Percentiles rank a stretch among this genome's conserved stretches.
phyloP scores from a whole-genome alignment of 2,888 invertebrate species.

The Philereme vetulata region DNA sequence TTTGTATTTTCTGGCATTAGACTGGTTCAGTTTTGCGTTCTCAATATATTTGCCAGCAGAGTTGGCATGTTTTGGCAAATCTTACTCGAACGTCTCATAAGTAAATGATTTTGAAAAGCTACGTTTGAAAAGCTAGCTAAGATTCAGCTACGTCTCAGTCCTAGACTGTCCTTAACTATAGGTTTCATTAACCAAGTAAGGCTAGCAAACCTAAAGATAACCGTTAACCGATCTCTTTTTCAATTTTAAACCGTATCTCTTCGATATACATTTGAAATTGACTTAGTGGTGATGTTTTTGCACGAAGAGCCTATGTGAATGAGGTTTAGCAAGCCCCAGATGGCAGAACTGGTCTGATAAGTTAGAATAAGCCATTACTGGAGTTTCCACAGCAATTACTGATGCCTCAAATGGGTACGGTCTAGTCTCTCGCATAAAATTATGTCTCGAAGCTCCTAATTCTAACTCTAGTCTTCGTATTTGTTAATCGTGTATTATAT shows the following conservation, averaged over 20 bases:
- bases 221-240: conserved; percentile 4
- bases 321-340: conserved; percentile 32
- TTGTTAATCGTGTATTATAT: too few relatives aligned
- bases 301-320: conserved; percentile 39
- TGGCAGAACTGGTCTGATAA: conserved; percentile 55
- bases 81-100: too few relatives aligned
- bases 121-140: too few relatives aligned
- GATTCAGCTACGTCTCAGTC: too few relatives aligned
- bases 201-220: background rate
- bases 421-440: conserved; percentile 56
- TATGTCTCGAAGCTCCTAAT: conserved; percentile 57
- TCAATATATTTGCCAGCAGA: too few relatives aligned
- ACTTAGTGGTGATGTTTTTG: conserved; percentile 20
- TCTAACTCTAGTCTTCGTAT: conserved; percentile 14
- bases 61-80: too few relatives aligned
- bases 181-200: too few relatives aligned
- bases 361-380: conserved; percentile 75
- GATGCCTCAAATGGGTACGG: conserved; percentile 60
- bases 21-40: too few relatives aligned
- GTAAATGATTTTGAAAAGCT: too few relatives aligned
- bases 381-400: conserved; percentile 74
- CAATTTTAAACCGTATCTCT: conserved; percentile 15
- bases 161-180: too few relatives aligned
- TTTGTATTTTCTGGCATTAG: too few relatives aligned
- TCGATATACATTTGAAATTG: conserved; percentile 8